Evolutionary conservation across 2,888 invertebrate genomes (phyloP).

Genomic region (Lathronympha strigana): DNA sequence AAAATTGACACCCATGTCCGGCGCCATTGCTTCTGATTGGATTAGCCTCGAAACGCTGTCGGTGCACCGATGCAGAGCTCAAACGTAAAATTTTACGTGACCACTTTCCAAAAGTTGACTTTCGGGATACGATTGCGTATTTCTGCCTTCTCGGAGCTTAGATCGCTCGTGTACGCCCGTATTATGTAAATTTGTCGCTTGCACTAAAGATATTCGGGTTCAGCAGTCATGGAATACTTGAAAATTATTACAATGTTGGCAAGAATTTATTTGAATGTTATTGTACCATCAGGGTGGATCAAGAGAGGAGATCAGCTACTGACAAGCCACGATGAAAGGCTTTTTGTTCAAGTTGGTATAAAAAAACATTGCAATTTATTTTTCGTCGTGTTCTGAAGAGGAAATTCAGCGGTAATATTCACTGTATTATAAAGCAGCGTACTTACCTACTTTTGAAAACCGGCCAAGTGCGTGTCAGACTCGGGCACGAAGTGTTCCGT

Average conservation of each 20-base stretch:
- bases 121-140: slow-evolving; percentile 73
- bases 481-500: no score
- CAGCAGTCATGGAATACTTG: slow-evolving; percentile 27
- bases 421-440: no score
- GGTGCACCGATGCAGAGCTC: slow-evolving; percentile 71
- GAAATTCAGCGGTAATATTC: no score
- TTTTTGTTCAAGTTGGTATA: no score
- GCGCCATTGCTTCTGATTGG: slow-evolving; percentile 78
- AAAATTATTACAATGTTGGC: slow-evolving; percentile 13
- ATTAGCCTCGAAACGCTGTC: slow-evolving; percentile 78
- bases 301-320: background rate
- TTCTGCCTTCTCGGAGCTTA: slow-evolving; percentile 59
- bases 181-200: slow-evolving; percentile 73
- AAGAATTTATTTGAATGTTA: background rate
- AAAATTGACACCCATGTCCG: slow-evolving; percentile 76
- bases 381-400: no score
- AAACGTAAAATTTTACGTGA: slow-evolving; percentile 84
- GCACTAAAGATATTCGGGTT: slow-evolving; percentile 54
- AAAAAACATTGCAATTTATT: no score
- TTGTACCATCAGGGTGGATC: no score
- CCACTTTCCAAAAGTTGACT: slow-evolving; percentile 78
- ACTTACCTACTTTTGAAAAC: no score
- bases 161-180: slow-evolving; percentile 65
- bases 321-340: no score
- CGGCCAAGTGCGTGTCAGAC: no score